Base-by-base conservation (phyloP, 2,797 vertebrate genomes). In the Rhinogobio ventralis region DNA sequence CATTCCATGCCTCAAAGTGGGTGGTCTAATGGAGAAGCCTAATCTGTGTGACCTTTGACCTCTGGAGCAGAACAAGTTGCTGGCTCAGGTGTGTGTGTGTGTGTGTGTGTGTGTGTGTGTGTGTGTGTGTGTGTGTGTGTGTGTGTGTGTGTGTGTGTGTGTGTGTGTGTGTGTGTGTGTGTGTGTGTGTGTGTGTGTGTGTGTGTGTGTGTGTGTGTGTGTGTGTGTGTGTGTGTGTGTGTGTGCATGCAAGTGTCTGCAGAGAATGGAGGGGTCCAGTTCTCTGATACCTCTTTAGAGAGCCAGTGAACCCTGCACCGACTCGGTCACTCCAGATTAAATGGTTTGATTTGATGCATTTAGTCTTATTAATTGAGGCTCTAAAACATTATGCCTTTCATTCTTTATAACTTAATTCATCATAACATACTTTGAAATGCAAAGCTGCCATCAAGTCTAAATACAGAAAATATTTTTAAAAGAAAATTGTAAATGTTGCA, bases 31-130 rank as follows among this genome's bases (percentile, higher is more conserved):
- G 77, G 42, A 69, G 90, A 90, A 81, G 81, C 86, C 81, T 81
- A 69, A 79, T 86, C 90, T 86, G 68, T 88, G 84, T 92, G 89
- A 92, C 90, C 92, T 93, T 89, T 92, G 92, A 92, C 91, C 90
- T 87, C 82, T 85, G 7, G 81, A 83, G 49, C 86, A 86, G 79
- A 60, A 79, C 83, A 82, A 89, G 82, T 62, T 85, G 64, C 87
- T 85, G 88, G 84, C 87, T 91, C 89, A 91, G 88, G 60, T 64
- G 25, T 17, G 6, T 64, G 14, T 30, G 25, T 64, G 14, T 17
- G 46, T 62, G 25, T 15, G 5, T 62, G 13, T 28, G 25, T 62
- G 60, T 28, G 25, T 28, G 5, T 28, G 13, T 62, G 25, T 28
- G 60, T 62, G 25, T 15, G 5, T 62, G 13, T 62, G 25, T 15